A percentile compares a stretch with the other conserved stretches of the same genome.
These are phyloP conservation scores for Bombus cullumanus DNA, from an alignment of 1,140 invertebrate genomes.

Conservation along the genomic window DNA sequence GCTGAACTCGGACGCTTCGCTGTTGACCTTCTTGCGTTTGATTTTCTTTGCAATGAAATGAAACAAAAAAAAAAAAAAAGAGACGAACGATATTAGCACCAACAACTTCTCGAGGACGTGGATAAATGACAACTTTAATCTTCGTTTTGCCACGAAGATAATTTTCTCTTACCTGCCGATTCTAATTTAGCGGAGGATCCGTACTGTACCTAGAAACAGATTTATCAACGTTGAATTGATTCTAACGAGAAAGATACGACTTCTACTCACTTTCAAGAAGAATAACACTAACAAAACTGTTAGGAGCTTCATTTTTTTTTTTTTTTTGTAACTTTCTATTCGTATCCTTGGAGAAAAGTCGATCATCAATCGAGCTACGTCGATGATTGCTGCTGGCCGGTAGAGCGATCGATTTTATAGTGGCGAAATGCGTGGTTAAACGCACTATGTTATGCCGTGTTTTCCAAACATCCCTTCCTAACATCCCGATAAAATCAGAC, in stretches of 20 bases:
- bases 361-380: not conserved
- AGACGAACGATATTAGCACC: not conserved
- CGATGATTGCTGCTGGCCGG: slow-evolving; percentile 8
- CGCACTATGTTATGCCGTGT: slow-evolving; percentile 6
- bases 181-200: not conserved
- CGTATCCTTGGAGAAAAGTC: not conserved
- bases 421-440: not conserved
- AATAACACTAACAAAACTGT: not conserved
- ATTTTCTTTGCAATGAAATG: not conserved
- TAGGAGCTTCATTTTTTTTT: slow-evolving; percentile 25
- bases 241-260: too few species aligned
- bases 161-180: not conserved
- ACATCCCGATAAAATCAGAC: slow-evolving; percentile 42
- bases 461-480: slow-evolving; percentile 55
- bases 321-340: not conserved
- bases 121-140: not conserved
- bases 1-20: slow-evolving; percentile 23
- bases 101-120: not conserved
- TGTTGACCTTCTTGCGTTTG: not conserved
- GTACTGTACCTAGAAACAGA: slow-evolving; percentile 24
- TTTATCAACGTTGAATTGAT: not conserved
- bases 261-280: slow-evolving; percentile 11
- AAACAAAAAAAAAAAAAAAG: not conserved
- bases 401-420: slow-evolving; percentile 52
- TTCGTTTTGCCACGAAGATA: not conserved